Evolutionary conservation across 2,113 vertebrate genomes (phyloP).

Genomic region (Diadophis punctatus): DNA sequence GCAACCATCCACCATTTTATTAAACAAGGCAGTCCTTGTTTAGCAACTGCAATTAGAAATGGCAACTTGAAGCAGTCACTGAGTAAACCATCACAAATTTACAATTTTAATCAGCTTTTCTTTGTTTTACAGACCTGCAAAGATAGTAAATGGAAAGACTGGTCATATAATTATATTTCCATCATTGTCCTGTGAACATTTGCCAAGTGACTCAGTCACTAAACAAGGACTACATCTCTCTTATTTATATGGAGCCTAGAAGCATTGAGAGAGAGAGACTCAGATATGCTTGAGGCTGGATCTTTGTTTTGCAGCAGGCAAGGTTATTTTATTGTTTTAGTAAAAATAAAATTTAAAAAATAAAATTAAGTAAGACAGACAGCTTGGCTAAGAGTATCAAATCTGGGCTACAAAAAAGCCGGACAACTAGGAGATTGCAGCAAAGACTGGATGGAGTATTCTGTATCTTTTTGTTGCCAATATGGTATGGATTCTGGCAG

Average conservation of each 20-base stretch:
- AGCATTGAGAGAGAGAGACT: not conserved
- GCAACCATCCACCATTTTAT: not conserved
- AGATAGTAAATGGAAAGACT: not conserved
- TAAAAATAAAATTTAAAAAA: not conserved
- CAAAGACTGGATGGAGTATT: not conserved
- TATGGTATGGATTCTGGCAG: not conserved
- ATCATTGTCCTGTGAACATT: not conserved
- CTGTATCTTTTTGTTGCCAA: not conserved
- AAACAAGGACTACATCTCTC: not conserved
- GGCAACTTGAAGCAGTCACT: not conserved
- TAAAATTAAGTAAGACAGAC: not conserved
- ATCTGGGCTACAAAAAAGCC: not conserved
- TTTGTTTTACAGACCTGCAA: not conserved
- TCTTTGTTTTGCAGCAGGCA: not conserved
- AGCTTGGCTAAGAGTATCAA: not conserved
- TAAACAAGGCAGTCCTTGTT: not conserved
- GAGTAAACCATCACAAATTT: not conserved
- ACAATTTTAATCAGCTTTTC: not conserved
- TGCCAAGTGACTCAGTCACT: not conserved
- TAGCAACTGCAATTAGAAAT: not conserved
- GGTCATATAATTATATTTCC: not conserved
- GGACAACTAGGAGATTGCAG: not conserved
- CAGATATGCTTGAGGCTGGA: not conserved
- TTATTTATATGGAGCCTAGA: not conserved
- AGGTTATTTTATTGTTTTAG: not conserved